phyloP scores from a whole-genome alignment of 1,140 invertebrate genomes.

The Colletes latitarsis region DNA sequence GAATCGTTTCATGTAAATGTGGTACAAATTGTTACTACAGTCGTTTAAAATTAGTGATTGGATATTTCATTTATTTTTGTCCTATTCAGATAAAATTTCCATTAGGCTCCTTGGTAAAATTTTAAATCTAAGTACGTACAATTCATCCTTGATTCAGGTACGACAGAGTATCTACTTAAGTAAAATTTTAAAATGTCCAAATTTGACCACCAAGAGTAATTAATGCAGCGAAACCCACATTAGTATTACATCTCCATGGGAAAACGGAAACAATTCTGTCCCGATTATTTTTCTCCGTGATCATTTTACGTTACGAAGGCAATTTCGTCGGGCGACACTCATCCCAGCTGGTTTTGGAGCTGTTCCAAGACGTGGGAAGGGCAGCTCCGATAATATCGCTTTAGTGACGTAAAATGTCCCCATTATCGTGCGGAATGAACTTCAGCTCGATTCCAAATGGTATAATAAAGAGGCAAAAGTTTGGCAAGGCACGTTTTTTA shows the following conservation, averaged over 20 bases:
- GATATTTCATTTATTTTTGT: too few species aligned
- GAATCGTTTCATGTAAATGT: too few species aligned
- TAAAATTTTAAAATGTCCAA: too few species aligned
- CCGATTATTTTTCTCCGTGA: slow-evolving; percentile 46
- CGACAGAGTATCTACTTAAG: too few species aligned
- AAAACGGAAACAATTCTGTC: background rate
- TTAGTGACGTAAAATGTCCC: slow-evolving; percentile 73
- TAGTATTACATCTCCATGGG: background rate
- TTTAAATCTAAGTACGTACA: too few species aligned
- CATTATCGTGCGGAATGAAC: slow-evolving; percentile 74
- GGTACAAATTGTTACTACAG: too few species aligned
- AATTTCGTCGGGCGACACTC: slow-evolving; percentile 72
- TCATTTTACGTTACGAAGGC: slow-evolving; percentile 65
- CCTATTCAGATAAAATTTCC: too few species aligned
- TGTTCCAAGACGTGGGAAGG: slow-evolving; percentile 66
- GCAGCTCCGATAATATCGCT: slow-evolving; percentile 72
- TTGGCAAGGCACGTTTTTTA: slow-evolving; percentile 62
- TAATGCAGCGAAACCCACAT: background rate
- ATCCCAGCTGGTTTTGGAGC: slow-evolving; percentile 70
- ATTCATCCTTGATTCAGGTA: too few species aligned
- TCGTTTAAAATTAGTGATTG: too few species aligned
- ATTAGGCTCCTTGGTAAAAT: too few species aligned
- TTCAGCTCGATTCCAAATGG: slow-evolving; percentile 68
- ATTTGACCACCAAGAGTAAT: background rate
- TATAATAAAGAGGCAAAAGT: slow-evolving; percentile 69